Conservation (phyloP, 2,797 vertebrate genomes). For the Phalanger gymnotis region DNA sequence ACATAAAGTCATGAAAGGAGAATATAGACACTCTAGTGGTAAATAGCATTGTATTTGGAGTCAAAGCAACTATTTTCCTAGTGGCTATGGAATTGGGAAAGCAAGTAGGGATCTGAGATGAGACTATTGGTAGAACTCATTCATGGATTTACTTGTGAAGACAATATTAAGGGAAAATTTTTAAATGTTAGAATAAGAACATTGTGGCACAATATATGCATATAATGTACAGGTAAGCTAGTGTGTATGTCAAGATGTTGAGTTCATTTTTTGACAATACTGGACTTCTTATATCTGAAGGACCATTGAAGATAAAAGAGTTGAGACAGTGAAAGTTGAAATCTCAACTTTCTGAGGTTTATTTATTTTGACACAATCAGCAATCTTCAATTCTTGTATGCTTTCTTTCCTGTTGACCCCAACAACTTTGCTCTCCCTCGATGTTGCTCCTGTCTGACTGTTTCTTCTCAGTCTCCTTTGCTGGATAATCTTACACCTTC, state of each 20-base stretch:
- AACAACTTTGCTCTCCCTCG: not conserved
- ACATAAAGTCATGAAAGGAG: not conserved
- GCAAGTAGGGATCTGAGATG: not conserved
- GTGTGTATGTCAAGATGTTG: not conserved
- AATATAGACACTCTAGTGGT: not conserved
- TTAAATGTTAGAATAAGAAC: not conserved
- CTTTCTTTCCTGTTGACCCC: not conserved
- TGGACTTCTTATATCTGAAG: not conserved
- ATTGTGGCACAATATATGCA: not conserved
- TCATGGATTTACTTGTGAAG: not conserved
- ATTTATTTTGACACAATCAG: not conserved
- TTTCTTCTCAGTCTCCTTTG: not conserved
- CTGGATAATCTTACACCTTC: not conserved
- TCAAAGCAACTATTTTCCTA: not conserved
- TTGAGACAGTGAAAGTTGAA: not conserved
- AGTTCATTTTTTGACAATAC: not conserved
- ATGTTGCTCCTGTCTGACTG: not conserved
- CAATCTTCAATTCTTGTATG: not conserved
- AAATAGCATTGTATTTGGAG: not conserved
- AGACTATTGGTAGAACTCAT: no score
- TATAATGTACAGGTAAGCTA: not conserved
- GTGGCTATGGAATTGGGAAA: not conserved
- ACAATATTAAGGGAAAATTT: not conserved
- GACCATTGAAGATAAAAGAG: not conserved
- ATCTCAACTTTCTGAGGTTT: not conserved